A percentile compares a stretch with the other conserved stretches of the same genome.
Evolutionary conservation across 2,888 invertebrate genomes (phyloP).

Genomic region (Drosophila setosimentum): DNA sequence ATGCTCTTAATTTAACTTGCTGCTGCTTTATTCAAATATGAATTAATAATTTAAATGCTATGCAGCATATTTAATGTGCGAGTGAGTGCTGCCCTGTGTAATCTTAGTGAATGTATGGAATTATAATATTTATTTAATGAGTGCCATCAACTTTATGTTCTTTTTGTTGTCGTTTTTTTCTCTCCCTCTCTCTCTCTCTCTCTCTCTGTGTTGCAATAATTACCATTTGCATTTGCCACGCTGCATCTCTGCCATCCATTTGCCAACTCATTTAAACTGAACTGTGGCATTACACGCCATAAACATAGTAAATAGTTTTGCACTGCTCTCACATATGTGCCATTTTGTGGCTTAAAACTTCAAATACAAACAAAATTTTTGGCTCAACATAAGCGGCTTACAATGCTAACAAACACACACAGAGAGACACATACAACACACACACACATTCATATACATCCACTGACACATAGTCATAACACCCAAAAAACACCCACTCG

Average conservation of each 20-base stretch:
- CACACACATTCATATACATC: conserved; percentile 3
- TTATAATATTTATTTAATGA: conserved; percentile 78
- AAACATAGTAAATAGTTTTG: conserved; percentile 4
- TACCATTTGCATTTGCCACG: conserved; percentile 44
- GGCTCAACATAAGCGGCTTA: conserved; percentile 74
- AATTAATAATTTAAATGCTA: conserved; percentile 74
- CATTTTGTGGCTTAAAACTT: conserved; percentile 77
- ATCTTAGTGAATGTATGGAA: conserved; percentile 66
- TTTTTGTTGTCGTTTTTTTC: not conserved
- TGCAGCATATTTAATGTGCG: conserved; percentile 66
- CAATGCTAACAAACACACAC: conserved; percentile 63
- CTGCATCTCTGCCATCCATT: conserved; percentile 12
- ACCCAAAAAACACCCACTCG: conserved; percentile 11
- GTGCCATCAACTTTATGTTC: conserved; percentile 54
- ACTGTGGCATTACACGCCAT: not conserved
- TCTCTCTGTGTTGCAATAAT: conserved; percentile 45
- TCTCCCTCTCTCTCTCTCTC: no score
- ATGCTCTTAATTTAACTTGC: conserved; percentile 74
- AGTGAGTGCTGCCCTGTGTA: conserved; percentile 46
- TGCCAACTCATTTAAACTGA: conserved; percentile 8
- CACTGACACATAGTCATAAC: conserved; percentile 8
- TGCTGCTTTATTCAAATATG: conserved; percentile 70
- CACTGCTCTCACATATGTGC: conserved; percentile 43
- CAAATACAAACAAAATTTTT: conserved; percentile 72
- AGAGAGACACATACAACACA: not conserved